These are phyloP conservation scores for Ianthella basta DNA, from an alignment of 37 sponge, comb jelly and placozoan species.

Conservation along the genomic window DNA sequence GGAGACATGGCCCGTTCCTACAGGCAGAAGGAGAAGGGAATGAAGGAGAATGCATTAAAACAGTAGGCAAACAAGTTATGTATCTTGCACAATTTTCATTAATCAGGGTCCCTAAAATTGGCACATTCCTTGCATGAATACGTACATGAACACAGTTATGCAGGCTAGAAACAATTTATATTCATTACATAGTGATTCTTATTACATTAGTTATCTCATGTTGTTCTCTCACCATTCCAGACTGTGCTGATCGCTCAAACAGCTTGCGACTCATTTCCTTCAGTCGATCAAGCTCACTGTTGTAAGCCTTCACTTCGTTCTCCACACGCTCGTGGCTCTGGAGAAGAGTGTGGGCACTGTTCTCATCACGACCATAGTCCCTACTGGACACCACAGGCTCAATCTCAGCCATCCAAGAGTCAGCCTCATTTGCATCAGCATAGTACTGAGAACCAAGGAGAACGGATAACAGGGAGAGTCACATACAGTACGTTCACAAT, in stretches of 20 bases:
- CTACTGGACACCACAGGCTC: slow-evolving; percentile 81
- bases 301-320: slow-evolving; percentile 71
- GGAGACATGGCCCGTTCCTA: slow-evolving; percentile 19
- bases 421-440: slow-evolving; percentile 93
- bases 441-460: slow-evolving; percentile 82
- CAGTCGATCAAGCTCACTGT: slow-evolving; percentile 77
- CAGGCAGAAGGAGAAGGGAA: background rate
- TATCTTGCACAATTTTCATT: background rate
- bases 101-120: too few relatives aligned
- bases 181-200: too few relatives aligned
- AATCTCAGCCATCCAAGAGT: slow-evolving; percentile 93
- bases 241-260: slow-evolving; percentile 39
- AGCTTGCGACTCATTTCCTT: slow-evolving; percentile 76
- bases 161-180: too few relatives aligned
- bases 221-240: slow-evolving; percentile 25
- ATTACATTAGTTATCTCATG: too few relatives aligned
- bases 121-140: too few relatives aligned
- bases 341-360: slow-evolving; percentile 77
- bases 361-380: slow-evolving; percentile 85
- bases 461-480: background rate
- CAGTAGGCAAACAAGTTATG: background rate
- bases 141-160: too few relatives aligned
- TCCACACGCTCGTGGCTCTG: slow-evolving; percentile 82
- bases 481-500: too few relatives aligned
- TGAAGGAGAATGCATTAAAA: background rate